Evolutionary conservation across 2,888 invertebrate genomes (phyloP).

Genomic region (Scaptomyza parva): DNA sequence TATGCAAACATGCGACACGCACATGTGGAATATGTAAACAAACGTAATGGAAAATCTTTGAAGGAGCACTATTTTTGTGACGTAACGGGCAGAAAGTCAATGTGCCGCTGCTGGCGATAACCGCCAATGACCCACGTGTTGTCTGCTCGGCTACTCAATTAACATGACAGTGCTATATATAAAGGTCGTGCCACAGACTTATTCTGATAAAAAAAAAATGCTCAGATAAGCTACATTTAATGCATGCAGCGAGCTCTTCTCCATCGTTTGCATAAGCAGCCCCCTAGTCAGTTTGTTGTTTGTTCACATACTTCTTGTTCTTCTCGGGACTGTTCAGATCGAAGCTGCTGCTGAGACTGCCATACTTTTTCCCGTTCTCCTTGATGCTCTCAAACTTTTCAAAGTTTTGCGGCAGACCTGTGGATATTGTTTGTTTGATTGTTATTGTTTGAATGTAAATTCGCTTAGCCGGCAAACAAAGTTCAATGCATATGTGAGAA

Average conservation of each 20-base stretch:
- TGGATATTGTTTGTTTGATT: slow-evolving; percentile 33
- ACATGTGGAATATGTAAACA: slow-evolving; percentile 58
- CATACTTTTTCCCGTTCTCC: slow-evolving; percentile 88
- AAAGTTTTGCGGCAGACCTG: slow-evolving; percentile 92
- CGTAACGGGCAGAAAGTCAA: slow-evolving; percentile 63
- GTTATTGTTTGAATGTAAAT: slow-evolving; percentile 61
- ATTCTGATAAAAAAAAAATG: slow-evolving; percentile 39
- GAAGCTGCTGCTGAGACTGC: slow-evolving; percentile 82
- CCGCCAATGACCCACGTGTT: slow-evolving; percentile 70
- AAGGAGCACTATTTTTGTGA: slow-evolving; percentile 41
- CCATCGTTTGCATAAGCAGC: slow-evolving; percentile 59
- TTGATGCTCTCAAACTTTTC: slow-evolving; percentile 91
- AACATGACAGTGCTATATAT: slow-evolving; percentile 62
- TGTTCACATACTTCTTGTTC: slow-evolving; percentile 86
- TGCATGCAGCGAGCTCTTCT: slow-evolving; percentile 21
- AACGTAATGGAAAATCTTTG: slow-evolving; percentile 55
- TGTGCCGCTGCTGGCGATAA: slow-evolving; percentile 56
- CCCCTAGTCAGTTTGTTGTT: not conserved
- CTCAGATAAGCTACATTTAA: slow-evolving; percentile 52
- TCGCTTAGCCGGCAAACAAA: slow-evolving; percentile 64
- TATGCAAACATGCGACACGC: slow-evolving; percentile 55
- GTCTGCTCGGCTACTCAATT: slow-evolving; percentile 48
- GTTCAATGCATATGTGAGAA: slow-evolving; percentile 38
- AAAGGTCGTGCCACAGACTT: slow-evolving; percentile 40
- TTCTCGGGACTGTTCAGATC: slow-evolving; percentile 89